phyloP scores from a whole-genome alignment of 2,888 invertebrate genomes.

The Phengaris arion region DNA sequence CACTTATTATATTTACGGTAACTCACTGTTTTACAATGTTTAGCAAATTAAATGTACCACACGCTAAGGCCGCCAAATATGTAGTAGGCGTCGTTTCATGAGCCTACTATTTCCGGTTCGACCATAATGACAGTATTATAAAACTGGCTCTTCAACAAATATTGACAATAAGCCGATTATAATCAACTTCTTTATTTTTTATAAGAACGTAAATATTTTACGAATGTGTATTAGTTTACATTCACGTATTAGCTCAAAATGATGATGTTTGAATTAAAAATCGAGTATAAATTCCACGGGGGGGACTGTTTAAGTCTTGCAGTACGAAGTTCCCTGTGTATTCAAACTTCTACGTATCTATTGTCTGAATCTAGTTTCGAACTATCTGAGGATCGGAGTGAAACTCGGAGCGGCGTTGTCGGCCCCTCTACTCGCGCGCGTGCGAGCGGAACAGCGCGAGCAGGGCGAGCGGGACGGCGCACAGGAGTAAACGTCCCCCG shows the following conservation, averaged over 20 bases:
- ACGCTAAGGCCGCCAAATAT: background rate
- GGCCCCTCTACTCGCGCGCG: slow-evolving; percentile 13
- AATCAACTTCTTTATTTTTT: too few relatives aligned
- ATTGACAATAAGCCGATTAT: too few relatives aligned
- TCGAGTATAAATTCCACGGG: too few relatives aligned
- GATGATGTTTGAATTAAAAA: too few relatives aligned
- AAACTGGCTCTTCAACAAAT: too few relatives aligned
- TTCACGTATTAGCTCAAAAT: too few relatives aligned
- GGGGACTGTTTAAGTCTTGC: too few relatives aligned
- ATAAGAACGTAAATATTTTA: too few relatives aligned
- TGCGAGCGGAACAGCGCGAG: background rate
- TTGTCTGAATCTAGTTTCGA: slow-evolving; percentile 17
- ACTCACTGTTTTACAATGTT: too few relatives aligned
- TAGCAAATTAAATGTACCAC: too few relatives aligned
- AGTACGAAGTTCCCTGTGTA: background rate
- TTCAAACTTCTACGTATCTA: background rate
- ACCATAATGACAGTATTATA: background rate
- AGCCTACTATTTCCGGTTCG: background rate
- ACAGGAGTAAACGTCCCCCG: slow-evolving; percentile 32
- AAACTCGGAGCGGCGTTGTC: slow-evolving; percentile 32
- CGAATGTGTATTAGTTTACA: too few relatives aligned
- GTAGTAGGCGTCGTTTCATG: background rate
- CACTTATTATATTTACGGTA: too few relatives aligned
- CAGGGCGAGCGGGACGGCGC: slow-evolving; percentile 31
- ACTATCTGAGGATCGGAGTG: slow-evolving; percentile 16